phyloP scores from a whole-genome alignment of 2,888 invertebrate genomes.

The Hypselothyrea guttata region DNA sequence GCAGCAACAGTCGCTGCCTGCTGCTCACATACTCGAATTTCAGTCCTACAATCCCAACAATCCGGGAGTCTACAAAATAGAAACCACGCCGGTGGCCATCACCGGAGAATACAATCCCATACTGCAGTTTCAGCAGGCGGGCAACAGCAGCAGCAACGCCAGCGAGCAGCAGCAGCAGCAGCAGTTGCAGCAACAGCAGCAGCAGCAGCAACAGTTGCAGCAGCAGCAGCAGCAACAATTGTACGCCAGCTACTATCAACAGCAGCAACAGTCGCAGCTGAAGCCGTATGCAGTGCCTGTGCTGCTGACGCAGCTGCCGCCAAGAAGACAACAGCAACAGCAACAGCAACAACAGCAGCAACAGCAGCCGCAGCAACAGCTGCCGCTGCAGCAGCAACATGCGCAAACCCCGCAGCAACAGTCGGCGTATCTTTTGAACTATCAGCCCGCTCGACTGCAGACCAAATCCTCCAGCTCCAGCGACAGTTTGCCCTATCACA shows the following conservation, averaged over 20 bases:
- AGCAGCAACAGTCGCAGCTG: slow-evolving; percentile 35
- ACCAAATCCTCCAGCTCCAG: slow-evolving; percentile 83
- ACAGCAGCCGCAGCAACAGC: slow-evolving; percentile 37
- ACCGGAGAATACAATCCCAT: slow-evolving; percentile 82
- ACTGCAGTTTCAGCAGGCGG: slow-evolving; percentile 79
- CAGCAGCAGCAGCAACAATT: slow-evolving; percentile 50
- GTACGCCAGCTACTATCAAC: slow-evolving; percentile 42
- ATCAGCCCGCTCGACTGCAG: slow-evolving; percentile 68
- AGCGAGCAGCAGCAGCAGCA: slow-evolving; percentile 55
- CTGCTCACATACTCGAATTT: slow-evolving; percentile 81
- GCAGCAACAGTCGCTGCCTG: slow-evolving; percentile 36
- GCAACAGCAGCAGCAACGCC: slow-evolving; percentile 44
- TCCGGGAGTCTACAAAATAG: slow-evolving; percentile 82
- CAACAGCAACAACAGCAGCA: slow-evolving; percentile 29
- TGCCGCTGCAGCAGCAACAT: slow-evolving; percentile 57
- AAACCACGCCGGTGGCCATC: slow-evolving; percentile 82
- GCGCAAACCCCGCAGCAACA: too few relatives aligned
- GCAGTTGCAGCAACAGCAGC: slow-evolving; percentile 47
- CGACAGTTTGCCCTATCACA: slow-evolving; percentile 80
- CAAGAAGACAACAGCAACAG: slow-evolving; percentile 26
- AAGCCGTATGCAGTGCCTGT: slow-evolving; percentile 56
- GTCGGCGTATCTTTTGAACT: too few relatives aligned
- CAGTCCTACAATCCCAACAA: slow-evolving; percentile 83
- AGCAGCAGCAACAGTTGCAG: slow-evolving; percentile 34
- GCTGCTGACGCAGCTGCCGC: slow-evolving; percentile 49